Evolutionary conservation across 2,888 invertebrate species (phyloP), one percentile per base, ranked within the genome.

Genomic region (Aphrophora alni): DNA sequence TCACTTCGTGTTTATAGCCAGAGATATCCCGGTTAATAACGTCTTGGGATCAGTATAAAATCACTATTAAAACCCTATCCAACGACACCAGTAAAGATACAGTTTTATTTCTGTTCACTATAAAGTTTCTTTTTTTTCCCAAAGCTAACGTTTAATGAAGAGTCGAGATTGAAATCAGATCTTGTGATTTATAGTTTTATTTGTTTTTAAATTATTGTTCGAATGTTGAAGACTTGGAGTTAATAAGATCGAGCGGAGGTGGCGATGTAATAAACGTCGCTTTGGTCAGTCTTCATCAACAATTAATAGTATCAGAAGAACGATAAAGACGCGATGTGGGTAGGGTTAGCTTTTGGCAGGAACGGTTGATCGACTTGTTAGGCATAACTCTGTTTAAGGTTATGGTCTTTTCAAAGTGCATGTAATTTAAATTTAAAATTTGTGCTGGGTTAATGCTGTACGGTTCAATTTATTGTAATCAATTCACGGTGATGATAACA

Each of bases 41-140:
- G 21, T n/a, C n/a, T 14, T 2, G 14, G 59, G 21, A 59, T 59
- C 44, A 14, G 44, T 44, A 44, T 44, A 44, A 44, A 44, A 44
- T 44, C 59, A 59, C 59, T 59, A 59, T 59, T 59, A 59, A 44
- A 59, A 59, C 59, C 59, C 59, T 59, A 21, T n/a, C 59, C 59
- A 59, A 59, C 59, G 59, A 59, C 59, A 59, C 21, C 44, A 59
- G 12, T 59, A 59, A 59, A 59, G 59, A 21, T 21, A 59, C 59
- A 59, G 21, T 59, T 59, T 59, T 59, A 59, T 59, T 59, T 59
- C 59, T 4, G 59, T 59, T 59, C 59, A 12, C 5, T 59, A 59
- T 12, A 59, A 14, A 59, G 21, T 3, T n/a, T 59, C 44, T 14
- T 44, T 59, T 59, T 21, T 21, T 59, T 59, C 10, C 59, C 4